Evolutionary conservation across 2,113 vertebrate species (phyloP), one percentile per base, ranked within the genome.

Genomic region (Cacatua alba): DNA sequence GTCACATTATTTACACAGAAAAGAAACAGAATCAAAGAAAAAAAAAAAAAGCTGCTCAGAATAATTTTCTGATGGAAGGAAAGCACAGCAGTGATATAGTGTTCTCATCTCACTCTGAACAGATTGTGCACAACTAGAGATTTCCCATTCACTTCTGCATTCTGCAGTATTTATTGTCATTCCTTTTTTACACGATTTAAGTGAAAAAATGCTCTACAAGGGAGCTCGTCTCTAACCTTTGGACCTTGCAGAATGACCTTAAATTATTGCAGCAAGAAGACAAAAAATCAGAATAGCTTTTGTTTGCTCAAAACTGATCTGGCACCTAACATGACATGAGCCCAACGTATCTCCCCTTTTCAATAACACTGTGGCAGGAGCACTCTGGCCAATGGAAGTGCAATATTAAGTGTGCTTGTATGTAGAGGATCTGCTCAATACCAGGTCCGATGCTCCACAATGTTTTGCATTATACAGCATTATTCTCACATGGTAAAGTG

Each of bases 21-120:
- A 76, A 69, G 46, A 63, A 52, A 46, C 5, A 41, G 63, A 57
- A n/a, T 57, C 35, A 35, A 35, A 35, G 35, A 80, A 29, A 23
- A 9, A 25, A 29, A 46, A 3, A 78, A 76, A 60, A 46, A 88
- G 68, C 75, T 51, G 82, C 70, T 76, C 9, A 3, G 65, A 65
- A 83, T 46, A 44, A 88, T 90, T 92, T 95, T 75, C 43, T 71
- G 88, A 4, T 41, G 85, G 79, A 37, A 63, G 60, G 78, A 63
- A 63, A 53, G 9, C 41, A n/a, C 62, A 37, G 52, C 5, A 1
- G 20, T 2, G 70, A 35, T 5, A 13, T 23, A 24, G 77, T 44
- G 62, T 14, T 57, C 65, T 23, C 86, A 7, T 24, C 75, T 62
- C 55, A 17, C 46, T 37, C 49, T 5, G n/a, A 90, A 15, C 19